These are phyloP conservation scores for Mylabris sibirica DNA, from an alignment of 2,888 invertebrate species.

Conservation along the genomic window DNA sequence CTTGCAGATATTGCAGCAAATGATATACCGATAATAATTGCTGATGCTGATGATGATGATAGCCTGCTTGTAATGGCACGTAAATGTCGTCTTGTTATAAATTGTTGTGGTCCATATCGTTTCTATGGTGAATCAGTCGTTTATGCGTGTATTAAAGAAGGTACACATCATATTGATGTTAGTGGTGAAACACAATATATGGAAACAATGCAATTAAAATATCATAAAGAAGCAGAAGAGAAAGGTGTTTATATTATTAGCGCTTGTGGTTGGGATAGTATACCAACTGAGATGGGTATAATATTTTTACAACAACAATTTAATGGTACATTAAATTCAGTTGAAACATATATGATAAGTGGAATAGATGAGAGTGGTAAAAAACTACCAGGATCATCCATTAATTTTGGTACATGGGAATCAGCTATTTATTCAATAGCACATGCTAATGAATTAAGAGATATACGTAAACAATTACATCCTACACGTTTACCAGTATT, in stretches of 20 bases:
- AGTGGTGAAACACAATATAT: constrained; percentile 84
- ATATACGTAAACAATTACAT: constrained; percentile 69
- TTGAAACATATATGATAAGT: constrained; percentile 72
- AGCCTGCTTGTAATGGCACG: constrained; percentile 84
- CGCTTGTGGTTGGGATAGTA: constrained; percentile 93
- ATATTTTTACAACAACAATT: constrained; percentile 81
- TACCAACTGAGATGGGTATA: constrained; percentile 88
- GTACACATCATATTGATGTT: constrained; percentile 90
- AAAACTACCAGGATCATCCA: constrained; percentile 60
- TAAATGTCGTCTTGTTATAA: constrained; percentile 80
- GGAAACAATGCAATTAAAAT: constrained; percentile 71
- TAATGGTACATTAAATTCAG: constrained; percentile 79
- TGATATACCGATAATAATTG: constrained; percentile 60
- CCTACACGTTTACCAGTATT: constrained; percentile 72
- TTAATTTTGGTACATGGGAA: constrained; percentile 91
- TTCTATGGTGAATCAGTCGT: constrained; percentile 91
- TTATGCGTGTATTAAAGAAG: constrained; percentile 78
- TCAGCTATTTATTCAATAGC: constrained; percentile 83
- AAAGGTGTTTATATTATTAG: constrained; percentile 85
- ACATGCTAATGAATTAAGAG: constrained; percentile 68
- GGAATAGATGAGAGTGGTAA: constrained; percentile 51
- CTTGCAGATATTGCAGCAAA: constrained; percentile 3
- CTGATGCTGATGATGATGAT: constrained; percentile 77
- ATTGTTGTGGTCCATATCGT: constrained; percentile 91
- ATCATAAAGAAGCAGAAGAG: constrained; percentile 76